A percentile compares a stretch with the other conserved stretches of the same genome.
phyloP scores from a whole-genome alignment of 2,797 vertebrate species.

The Brachyalestes nurse region DNA sequence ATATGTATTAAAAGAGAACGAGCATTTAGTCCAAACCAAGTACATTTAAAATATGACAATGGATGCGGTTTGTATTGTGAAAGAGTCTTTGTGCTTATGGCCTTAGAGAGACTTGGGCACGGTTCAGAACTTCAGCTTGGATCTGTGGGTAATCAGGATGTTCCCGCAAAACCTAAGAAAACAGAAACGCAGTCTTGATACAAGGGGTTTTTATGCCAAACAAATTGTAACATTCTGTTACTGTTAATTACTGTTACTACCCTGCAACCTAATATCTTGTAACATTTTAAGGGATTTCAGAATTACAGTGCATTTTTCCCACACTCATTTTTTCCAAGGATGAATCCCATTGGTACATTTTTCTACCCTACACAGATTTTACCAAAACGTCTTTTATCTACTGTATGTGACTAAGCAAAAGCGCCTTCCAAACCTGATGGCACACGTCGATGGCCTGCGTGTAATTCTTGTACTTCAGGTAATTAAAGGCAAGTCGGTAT shows the following conservation, averaged over 20 bases:
- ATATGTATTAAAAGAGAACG: no score
- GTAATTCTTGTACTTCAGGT: slow-evolving; percentile 76
- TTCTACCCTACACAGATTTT: not conserved
- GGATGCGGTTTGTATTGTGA: not conserved
- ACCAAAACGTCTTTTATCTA: not conserved
- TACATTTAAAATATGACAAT: not conserved
- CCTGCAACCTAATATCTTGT: no score
- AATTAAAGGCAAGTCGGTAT: slow-evolving; percentile 81
- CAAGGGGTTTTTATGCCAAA: not conserved
- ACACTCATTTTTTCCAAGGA: not conserved
- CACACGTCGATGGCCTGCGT: slow-evolving; percentile 77
- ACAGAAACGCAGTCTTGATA: not conserved
- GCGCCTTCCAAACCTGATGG: slow-evolving; percentile 66
- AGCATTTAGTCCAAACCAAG: not conserved
- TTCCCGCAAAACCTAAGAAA: slow-evolving; percentile 70
- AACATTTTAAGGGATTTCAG: no score
- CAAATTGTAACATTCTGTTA: not conserved
- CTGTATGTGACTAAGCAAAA: not conserved
- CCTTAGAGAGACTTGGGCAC: slow-evolving; percentile 69
- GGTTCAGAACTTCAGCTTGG: slow-evolving; percentile 74
- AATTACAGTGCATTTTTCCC: no score
- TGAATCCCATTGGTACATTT: not conserved
- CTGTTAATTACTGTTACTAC: not conserved
- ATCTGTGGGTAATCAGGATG: slow-evolving; percentile 77
- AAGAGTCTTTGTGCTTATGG: slow-evolving; percentile 52